phyloP scores from a whole-genome alignment of 2,797 vertebrate species.

The Staurois parvus region DNA sequence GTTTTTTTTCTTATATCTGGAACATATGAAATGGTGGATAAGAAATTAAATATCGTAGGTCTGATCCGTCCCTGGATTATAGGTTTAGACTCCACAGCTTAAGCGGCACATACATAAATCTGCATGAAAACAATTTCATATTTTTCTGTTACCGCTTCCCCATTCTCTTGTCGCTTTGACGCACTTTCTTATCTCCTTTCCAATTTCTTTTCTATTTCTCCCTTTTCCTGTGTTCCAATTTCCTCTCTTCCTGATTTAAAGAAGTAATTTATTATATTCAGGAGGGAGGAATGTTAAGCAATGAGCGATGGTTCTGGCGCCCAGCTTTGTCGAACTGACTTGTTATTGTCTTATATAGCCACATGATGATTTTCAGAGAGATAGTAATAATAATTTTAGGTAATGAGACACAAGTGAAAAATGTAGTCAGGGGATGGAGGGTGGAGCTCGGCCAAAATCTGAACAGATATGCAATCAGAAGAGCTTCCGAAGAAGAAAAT shows the following conservation, averaged over 20 bases:
- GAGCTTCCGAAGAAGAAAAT: not conserved
- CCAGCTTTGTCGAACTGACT: slow-evolving; percentile 39
- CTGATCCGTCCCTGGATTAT: slow-evolving; percentile 25
- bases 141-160: slow-evolving; percentile 20
- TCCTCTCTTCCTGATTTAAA: slow-evolving; percentile 46
- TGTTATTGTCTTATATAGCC: slow-evolving; percentile 47
- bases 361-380: slow-evolving; percentile 49
- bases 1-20: not conserved
- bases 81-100: not conserved
- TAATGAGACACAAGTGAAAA: slow-evolving; percentile 34
- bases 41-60: slow-evolving; percentile 15
- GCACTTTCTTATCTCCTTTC: slow-evolving; percentile 49
- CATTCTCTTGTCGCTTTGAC: slow-evolving; percentile 37
- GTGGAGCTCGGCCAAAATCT: not conserved
- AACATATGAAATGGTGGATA: not conserved
- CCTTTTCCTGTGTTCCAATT: slow-evolving; percentile 45
- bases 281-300: slow-evolving; percentile 49
- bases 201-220: slow-evolving; percentile 59
- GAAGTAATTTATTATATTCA: slow-evolving; percentile 53
- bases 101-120: slow-evolving; percentile 44
- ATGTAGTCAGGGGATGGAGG: slow-evolving; percentile 1
- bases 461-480: slow-evolving; percentile 7
- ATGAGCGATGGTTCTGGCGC: slow-evolving; percentile 3
- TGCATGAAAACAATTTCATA: slow-evolving; percentile 53
- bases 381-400: slow-evolving; percentile 51